Conservation (phyloP, 2,113 vertebrate genomes). For the Coturnix japonica region DNA sequence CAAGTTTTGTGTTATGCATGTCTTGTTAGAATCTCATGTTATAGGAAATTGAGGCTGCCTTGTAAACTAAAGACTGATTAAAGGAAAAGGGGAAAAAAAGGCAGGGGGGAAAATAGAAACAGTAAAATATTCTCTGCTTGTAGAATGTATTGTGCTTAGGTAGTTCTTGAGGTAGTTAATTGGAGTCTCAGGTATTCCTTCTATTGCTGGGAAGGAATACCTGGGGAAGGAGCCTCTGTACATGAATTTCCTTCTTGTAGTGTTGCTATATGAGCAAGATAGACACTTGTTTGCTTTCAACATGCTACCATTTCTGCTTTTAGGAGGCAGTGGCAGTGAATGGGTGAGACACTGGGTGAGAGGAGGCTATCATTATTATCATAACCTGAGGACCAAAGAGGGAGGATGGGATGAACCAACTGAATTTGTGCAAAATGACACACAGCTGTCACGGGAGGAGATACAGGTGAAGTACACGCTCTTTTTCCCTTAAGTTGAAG, state of each 20-base stretch:
- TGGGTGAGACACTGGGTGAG: constrained; percentile 97
- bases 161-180: neutral
- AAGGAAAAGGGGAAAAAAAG: neutral
- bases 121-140: neutral
- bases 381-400: constrained; percentile 84
- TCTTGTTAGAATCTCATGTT: neutral
- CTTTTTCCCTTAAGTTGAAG: neutral
- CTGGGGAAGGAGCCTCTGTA: neutral
- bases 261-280: neutral
- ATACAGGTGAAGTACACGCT: constrained; percentile 85
- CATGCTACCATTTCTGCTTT: neutral
- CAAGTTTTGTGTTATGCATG: neutral
- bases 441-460: constrained; percentile 91
- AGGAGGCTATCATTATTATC: constrained; percentile 95
- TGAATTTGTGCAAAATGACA: constrained; percentile 86
- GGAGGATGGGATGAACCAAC: constrained; percentile 92
- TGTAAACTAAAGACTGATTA: neutral
- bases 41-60: neutral
- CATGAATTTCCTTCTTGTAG: neutral
- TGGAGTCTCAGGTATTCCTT: neutral
- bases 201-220: neutral
- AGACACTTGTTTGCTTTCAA: neutral
- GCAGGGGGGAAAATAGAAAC: neutral
- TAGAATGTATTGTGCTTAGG: neutral
- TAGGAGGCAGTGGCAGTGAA: constrained; percentile 87